phyloP scores from a whole-genome alignment of 2,113 vertebrate genomes.

The Phylloscopus whistleri region DNA sequence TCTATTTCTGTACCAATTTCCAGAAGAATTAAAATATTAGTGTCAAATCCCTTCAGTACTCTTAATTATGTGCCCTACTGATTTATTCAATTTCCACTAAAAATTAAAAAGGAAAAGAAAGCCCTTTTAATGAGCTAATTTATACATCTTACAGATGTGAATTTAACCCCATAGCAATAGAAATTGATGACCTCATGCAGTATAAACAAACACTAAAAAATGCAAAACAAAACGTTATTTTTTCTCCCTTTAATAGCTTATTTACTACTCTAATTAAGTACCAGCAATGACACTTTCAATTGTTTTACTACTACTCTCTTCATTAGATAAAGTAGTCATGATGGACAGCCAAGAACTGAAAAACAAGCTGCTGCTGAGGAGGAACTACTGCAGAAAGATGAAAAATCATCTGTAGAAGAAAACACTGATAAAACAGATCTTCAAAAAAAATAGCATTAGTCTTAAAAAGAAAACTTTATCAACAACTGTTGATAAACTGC shows the following conservation, averaged over 20 bases:
- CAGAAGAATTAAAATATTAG: background rate
- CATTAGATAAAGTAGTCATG: background rate
- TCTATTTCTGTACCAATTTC: background rate
- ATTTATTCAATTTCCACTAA: background rate
- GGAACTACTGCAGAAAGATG: background rate
- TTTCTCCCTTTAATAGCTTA: background rate
- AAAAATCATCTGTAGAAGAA: background rate
- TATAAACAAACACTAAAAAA: background rate
- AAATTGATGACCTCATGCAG: background rate
- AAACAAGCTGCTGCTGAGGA: background rate
- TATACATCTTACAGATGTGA: background rate
- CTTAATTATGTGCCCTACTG: background rate
- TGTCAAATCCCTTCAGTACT: background rate
- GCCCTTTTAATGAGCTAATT: background rate
- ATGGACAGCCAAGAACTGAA: background rate
- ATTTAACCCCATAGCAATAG: background rate
- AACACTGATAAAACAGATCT: background rate
- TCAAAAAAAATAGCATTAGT: background rate
- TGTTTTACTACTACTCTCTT: background rate
- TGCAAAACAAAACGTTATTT: background rate
- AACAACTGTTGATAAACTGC: background rate
- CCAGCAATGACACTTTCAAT: background rate
- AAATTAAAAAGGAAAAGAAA: background rate
- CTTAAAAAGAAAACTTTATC: background rate
- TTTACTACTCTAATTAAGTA: background rate